Conservation (phyloP, 2,888 invertebrate genomes). For the Malacosoma neustria region DNA sequence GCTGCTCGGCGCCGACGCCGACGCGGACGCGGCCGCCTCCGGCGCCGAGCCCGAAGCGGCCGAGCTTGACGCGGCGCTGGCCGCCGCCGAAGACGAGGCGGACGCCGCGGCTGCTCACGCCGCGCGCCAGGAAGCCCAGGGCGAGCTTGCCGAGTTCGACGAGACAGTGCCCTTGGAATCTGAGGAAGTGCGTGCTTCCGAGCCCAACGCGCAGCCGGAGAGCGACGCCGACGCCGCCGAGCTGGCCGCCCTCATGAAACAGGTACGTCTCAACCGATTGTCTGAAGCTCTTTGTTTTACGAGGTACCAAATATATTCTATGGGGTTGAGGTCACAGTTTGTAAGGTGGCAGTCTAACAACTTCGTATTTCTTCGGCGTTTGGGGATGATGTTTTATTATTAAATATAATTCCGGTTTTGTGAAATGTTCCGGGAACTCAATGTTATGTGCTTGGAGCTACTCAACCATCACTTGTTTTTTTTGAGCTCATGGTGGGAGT, state of each 20-base stretch:
- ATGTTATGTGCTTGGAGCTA: too few relatives aligned
- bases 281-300: too few relatives aligned
- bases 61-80: constrained; percentile 86
- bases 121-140: constrained; percentile 91
- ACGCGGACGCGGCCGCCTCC: constrained; percentile 73
- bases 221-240: constrained; percentile 8
- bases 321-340: too few relatives aligned
- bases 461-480: too few relatives aligned
- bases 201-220: constrained; percentile 14
- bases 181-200: constrained; percentile 78
- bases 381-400: too few relatives aligned
- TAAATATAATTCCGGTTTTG: too few relatives aligned
- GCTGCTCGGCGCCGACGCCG: constrained; percentile 85
- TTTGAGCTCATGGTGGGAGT: too few relatives aligned
- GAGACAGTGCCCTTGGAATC: constrained; percentile 93
- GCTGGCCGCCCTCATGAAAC: constrained; percentile 38
- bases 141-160: constrained; percentile 95
- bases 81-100: constrained; percentile 95
- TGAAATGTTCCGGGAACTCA: too few relatives aligned
- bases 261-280: constrained; percentile 29
- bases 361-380: too few relatives aligned
- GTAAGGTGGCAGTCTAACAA: too few relatives aligned
- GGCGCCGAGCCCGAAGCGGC: constrained; percentile 46
- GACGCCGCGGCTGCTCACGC: constrained; percentile 93
- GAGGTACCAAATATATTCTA: too few relatives aligned